Percentiles rank a stretch among this genome's conserved stretches.
These are phyloP conservation scores for Eupelmus urozonus DNA, from an alignment of 2,888 invertebrate genomes.

Conservation along the genomic window DNA sequence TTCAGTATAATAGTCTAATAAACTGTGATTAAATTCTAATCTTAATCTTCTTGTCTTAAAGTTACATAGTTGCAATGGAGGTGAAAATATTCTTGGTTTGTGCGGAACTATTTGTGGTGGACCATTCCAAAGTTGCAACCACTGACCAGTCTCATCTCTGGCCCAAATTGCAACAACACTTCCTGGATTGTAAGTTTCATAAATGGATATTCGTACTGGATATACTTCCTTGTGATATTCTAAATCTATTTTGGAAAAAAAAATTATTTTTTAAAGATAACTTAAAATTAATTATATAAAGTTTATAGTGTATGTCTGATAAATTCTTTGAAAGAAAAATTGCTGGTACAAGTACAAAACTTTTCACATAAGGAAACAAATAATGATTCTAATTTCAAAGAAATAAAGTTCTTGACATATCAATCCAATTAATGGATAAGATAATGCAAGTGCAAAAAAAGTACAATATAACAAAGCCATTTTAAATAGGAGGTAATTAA, in stretches of 20 bases:
- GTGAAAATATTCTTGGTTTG: constrained; percentile 86
- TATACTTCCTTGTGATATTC: constrained; percentile 84
- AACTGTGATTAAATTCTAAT: constrained; percentile 90
- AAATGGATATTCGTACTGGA: constrained; percentile 85
- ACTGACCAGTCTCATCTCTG: constrained; percentile 78
- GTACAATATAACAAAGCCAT: not conserved
- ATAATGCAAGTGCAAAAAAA: constrained; percentile 17
- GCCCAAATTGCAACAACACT: constrained; percentile 91
- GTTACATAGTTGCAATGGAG: constrained; percentile 77
- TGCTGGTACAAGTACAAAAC: too few species aligned
- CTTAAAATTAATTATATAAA: not conserved
- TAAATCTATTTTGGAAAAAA: constrained; percentile 81
- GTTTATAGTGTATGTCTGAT: too few species aligned
- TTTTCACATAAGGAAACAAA: too few species aligned
- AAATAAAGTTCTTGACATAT: not conserved
- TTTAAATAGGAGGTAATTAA: constrained; percentile 14
- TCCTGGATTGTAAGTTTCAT: constrained; percentile 92
- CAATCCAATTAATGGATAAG: constrained; percentile 15
- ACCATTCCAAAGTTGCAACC: constrained; percentile 89
- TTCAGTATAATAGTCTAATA: constrained; percentile 91
- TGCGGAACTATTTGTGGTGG: constrained; percentile 82
- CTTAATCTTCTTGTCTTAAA: constrained; percentile 81
- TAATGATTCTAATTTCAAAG: not conserved
- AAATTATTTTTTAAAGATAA: constrained; percentile 3
- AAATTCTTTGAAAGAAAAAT: too few species aligned